These are phyloP conservation scores for Caenorhabditis parvicauda DNA, from an alignment of 2,888 invertebrate species.

Conservation along the genomic window DNA sequence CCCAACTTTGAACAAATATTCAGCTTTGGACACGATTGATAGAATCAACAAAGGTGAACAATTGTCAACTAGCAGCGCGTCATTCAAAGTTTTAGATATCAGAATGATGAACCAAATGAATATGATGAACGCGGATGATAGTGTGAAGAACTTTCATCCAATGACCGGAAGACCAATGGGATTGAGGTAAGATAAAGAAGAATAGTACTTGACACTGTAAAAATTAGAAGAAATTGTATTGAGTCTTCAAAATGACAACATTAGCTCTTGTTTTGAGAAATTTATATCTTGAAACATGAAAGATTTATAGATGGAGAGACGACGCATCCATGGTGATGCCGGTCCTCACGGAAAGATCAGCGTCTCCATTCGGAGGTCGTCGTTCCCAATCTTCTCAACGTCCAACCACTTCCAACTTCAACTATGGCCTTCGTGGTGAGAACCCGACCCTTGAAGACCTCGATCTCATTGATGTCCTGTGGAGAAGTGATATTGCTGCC, in stretches of 20 bases:
- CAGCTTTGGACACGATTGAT: too few species aligned
- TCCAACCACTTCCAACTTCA: slow-evolving; percentile 10
- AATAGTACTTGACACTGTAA: too few species aligned
- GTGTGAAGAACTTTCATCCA: too few species aligned
- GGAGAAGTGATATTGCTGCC: slow-evolving; percentile 56
- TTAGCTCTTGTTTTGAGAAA: neutral
- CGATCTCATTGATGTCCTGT: slow-evolving; percentile 60
- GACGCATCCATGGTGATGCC: slow-evolving; percentile 28
- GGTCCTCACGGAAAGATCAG: slow-evolving; percentile 25
- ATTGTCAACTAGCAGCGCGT: too few species aligned
- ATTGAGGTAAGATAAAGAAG: slow-evolving; percentile 7
- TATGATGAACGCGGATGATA: too few species aligned
- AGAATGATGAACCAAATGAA: too few species aligned
- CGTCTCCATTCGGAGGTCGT: slow-evolving; percentile 14
- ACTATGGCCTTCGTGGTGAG: too few species aligned
- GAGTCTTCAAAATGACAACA: too few species aligned
- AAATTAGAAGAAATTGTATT: too few species aligned
- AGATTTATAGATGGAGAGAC: slow-evolving; percentile 16
- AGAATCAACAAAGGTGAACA: too few species aligned
- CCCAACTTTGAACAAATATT: too few species aligned
- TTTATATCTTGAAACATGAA: neutral
- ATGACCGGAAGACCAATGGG: slow-evolving; percentile 7
- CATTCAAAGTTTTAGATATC: too few species aligned
- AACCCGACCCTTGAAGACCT: slow-evolving; percentile 44
- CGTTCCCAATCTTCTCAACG: slow-evolving; percentile 8